These are phyloP conservation scores for Nephrotoma flavescens DNA, from an alignment of 2,888 invertebrate genomes.

Conservation along the genomic window DNA sequence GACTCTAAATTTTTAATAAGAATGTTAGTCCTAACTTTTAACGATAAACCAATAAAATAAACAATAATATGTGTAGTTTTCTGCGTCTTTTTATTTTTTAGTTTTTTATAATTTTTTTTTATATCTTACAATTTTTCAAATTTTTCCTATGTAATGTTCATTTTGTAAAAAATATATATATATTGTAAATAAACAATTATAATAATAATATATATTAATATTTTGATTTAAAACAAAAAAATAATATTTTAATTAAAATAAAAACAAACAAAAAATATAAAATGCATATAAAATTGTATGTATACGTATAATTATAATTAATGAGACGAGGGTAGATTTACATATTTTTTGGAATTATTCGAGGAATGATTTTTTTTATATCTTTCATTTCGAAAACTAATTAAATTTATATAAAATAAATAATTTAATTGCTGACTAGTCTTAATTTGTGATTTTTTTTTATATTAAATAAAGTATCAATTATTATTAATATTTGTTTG, in stretches of 20 bases:
- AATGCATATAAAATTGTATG: background rate
- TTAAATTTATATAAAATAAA: background rate
- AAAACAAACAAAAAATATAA: background rate
- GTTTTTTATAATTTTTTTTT: background rate
- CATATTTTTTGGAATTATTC: background rate
- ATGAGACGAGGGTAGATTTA: background rate
- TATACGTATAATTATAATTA: background rate
- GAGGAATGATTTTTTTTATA: background rate
- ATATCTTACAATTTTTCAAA: background rate
- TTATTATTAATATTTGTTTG: background rate
- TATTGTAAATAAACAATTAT: background rate
- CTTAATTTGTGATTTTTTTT: background rate
- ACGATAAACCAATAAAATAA: too few species aligned
- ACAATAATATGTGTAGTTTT: background rate
- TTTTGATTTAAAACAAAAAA: background rate
- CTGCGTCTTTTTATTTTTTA: background rate
- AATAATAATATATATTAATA: background rate
- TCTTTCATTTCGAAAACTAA: background rate
- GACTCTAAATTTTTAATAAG: too few species aligned
- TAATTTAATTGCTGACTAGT: background rate
- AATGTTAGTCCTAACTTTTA: too few species aligned
- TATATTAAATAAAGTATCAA: background rate
- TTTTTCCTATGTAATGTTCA: background rate
- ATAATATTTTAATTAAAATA: background rate
- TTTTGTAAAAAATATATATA: background rate